Base-by-base conservation (phyloP, 2,888 invertebrate species). In the Andrena haemorrhoa region DNA sequence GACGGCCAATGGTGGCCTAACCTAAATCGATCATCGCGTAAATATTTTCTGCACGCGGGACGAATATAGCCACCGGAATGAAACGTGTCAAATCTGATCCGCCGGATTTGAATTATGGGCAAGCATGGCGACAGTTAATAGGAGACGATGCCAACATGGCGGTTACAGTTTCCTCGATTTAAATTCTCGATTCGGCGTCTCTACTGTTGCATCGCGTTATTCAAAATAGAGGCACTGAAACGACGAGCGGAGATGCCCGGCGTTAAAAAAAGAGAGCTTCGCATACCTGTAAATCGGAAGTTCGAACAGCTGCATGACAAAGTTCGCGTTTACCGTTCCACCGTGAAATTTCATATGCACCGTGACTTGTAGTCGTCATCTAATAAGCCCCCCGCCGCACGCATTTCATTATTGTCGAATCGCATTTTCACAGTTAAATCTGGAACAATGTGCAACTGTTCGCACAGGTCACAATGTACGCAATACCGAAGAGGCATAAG, bases 361-460 rank as follows among this genome's bases (percentile, higher is more conserved):
- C 56, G 12, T 80, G 72, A 80, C 78, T 80, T 68, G 61, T 72
- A 63, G 23, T 51, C 20, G 47, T 20, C 29, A 47, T 66, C 33
- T 29, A 71, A 79, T 76, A 41, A 49, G 29, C 16, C 26, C 8
- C 23, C 10, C 47, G 35, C 31, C 35, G 63, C 61, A 72, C 41
- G 66, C 31, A 53, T 66, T 10, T 26, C 56, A 65, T 71, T 53
- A 56, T 23, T 58, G 56, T 8, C 7, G 23, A 12, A 12, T 41
- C 5, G n/a, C 8, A 0, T n/a, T 33, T 49, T 66, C 10, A 7
- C 33, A n/a, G 51, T 41, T 16, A 47, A 69, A 53, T 53, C 35
- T 65, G 20, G 6, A 53, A 71, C 60, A 41, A 60, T 35, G 23
- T 2, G 8, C 8, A 2, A 65, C 65, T 12, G 23, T n/a, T 58